Conservation (phyloP, 1,140 invertebrate species). For the Pseudoatta argentina region DNA sequence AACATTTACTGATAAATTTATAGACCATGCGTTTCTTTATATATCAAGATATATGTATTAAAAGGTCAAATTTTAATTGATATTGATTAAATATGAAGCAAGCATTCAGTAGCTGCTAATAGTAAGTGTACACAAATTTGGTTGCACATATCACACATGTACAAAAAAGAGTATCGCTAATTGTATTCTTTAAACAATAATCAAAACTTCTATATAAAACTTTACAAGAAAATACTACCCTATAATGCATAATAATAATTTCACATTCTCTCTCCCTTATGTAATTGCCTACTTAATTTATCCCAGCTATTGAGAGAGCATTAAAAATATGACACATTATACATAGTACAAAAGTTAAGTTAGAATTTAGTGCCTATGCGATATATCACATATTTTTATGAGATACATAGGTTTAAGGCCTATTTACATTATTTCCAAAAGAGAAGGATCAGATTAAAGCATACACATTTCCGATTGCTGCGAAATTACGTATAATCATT, state of each 20-base stretch:
- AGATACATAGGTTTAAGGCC: constrained; percentile 57
- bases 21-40: neutral
- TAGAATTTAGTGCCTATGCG: constrained; percentile 60
- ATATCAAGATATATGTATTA: neutral
- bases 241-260: neutral
- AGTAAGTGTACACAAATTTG: constrained; percentile 24
- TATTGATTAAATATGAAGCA: constrained; percentile 20
- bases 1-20: neutral
- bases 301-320: neutral
- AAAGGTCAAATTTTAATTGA: neutral
- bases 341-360: constrained; percentile 59
- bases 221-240: constrained; percentile 16
- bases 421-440: constrained; percentile 46
- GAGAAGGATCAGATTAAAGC: neutral
- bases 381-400: constrained; percentile 65
- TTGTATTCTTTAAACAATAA: constrained; percentile 36
- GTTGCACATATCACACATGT: neutral
- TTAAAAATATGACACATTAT: constrained; percentile 46
- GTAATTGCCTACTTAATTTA: constrained; percentile 2
- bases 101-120: neutral
- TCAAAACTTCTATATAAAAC: constrained; percentile 10
- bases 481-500: neutral
- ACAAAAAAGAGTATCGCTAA: neutral
- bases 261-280: neutral
- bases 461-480: neutral